These are phyloP conservation scores for Bombus cullumanus DNA, from an alignment of 1,140 invertebrate genomes.

Conservation along the genomic window DNA sequence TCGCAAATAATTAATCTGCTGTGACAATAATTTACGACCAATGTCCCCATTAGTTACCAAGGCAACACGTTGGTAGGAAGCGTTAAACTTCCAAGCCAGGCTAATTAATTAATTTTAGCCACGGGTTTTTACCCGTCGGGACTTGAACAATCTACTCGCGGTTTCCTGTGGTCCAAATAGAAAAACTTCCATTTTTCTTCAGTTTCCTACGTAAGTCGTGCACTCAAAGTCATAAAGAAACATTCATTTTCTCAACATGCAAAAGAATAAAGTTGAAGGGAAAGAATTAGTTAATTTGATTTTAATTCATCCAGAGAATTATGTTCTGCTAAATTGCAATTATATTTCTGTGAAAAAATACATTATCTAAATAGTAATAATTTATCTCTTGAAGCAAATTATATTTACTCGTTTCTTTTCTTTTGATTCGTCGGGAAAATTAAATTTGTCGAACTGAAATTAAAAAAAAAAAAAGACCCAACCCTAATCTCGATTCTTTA, in stretches of 20 bases:
- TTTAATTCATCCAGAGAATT: background rate
- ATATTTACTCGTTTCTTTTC: background rate
- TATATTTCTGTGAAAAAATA: background rate
- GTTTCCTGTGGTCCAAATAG: background rate
- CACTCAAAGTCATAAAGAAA: background rate
- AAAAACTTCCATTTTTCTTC: background rate
- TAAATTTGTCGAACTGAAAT: background rate
- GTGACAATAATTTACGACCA: background rate
- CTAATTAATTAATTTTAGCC: slow-evolving; percentile 17
- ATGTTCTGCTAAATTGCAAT: background rate
- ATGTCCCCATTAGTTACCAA: background rate
- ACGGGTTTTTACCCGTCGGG: background rate
- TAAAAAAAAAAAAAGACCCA: background rate
- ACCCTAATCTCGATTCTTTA: no score
- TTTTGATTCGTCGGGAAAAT: background rate
- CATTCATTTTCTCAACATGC: background rate
- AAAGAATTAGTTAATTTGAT: background rate
- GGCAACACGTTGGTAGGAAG: background rate
- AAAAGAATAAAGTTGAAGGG: background rate
- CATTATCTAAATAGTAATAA: no score
- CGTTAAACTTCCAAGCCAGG: background rate
- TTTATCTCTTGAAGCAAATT: background rate
- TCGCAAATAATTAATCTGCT: background rate
- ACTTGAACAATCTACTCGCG: background rate
- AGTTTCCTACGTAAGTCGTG: background rate